Percentiles rank a stretch among this genome's conserved stretches.
Conservation (phyloP, 2,797 vertebrate species). For the Lycodopsis pacificus region DNA sequence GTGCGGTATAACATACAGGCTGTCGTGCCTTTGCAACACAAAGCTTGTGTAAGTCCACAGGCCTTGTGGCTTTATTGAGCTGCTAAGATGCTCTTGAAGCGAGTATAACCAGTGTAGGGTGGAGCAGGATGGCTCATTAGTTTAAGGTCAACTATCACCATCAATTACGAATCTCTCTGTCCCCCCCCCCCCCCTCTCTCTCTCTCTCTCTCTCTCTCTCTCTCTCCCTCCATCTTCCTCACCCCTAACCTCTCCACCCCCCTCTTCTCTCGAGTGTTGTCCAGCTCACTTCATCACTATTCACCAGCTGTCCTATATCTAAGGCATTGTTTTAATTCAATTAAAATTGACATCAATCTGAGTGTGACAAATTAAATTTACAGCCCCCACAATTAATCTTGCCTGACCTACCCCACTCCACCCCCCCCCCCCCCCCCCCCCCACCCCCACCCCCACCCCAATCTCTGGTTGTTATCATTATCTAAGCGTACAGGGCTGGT, state of each 20-base stretch:
- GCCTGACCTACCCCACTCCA: constrained; percentile 64
- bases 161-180: constrained; percentile 71
- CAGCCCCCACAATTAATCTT: constrained; percentile 81
- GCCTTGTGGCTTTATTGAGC: constrained; percentile 21
- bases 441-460: constrained; percentile 17
- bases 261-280: constrained; percentile 44
- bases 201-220: constrained; percentile 47
- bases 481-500: constrained; percentile 48
- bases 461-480: constrained; percentile 69
- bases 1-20: constrained; percentile 9
- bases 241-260: constrained; percentile 38
- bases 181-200: constrained; percentile 51
- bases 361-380: constrained; percentile 82
- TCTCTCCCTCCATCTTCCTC: constrained; percentile 37
- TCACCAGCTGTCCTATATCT: constrained; percentile 71
- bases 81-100: constrained; percentile 47
- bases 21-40: not conserved
- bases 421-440: constrained; percentile 38
- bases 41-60: not conserved
- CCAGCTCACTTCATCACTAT: constrained; percentile 70
- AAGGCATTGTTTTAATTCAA: constrained; percentile 82
- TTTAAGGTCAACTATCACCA: constrained; percentile 71
- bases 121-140: constrained; percentile 66
- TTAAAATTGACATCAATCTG: constrained; percentile 83
- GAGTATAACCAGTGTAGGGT: constrained; percentile 22